Percentiles rank a stretch among this genome's conserved stretches.
Conservation (phyloP, 1,140 invertebrate species). For the Drosophila tani region DNA sequence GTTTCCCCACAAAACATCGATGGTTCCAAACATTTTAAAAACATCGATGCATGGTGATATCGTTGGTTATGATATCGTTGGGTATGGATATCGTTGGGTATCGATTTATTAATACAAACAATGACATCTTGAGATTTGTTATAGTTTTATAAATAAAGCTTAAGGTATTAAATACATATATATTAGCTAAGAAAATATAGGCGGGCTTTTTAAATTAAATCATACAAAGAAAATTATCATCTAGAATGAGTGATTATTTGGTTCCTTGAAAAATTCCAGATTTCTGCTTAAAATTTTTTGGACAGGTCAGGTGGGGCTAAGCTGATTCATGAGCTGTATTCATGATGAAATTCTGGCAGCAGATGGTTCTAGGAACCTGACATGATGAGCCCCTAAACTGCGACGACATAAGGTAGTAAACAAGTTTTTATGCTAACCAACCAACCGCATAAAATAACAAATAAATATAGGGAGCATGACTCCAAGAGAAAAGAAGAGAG, state of each 20-base stretch:
- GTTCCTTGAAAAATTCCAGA: neutral
- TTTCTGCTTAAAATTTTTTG: neutral
- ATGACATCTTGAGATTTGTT: neutral
- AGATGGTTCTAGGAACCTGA: conserved; percentile 62
- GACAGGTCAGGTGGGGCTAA: conserved; percentile 4
- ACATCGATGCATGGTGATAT: no score
- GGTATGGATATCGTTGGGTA: no score
- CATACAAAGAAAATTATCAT: neutral
- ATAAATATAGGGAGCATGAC: conserved; percentile 10
- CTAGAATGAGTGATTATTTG: neutral
- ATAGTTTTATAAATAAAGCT: neutral
- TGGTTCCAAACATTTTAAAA: no score
- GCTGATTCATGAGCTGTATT: conserved; percentile 49
- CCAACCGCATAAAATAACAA: conserved; percentile 28
- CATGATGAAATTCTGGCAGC: conserved; percentile 64
- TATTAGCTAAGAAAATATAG: neutral
- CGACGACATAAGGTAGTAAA: conserved; percentile 62
- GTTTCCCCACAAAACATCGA: no score
- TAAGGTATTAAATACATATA: no score
- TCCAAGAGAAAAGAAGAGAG: conserved; percentile 2
- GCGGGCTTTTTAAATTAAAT: neutral
- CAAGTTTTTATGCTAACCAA: conserved; percentile 52
- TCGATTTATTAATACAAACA: no score
- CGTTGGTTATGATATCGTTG: no score
- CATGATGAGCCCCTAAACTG: conserved; percentile 61